Percentiles rank a stretch among this genome's conserved stretches.
Evolutionary conservation across 2,113 vertebrate species (phyloP).

Genomic region (Entomyzon cyanotis): DNA sequence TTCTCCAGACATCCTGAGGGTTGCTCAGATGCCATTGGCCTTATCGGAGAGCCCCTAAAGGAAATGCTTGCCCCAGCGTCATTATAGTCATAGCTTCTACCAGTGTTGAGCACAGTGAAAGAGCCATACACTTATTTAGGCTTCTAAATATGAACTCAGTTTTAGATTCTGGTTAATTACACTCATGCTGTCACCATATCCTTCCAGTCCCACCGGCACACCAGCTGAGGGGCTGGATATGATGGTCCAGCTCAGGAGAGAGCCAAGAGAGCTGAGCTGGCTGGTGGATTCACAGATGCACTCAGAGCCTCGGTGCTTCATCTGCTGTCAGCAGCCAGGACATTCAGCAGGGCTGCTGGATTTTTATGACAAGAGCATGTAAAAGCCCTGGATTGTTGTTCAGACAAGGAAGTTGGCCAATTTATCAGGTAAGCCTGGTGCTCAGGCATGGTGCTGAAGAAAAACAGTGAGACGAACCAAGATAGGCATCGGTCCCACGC

Average conservation of each 20-base stretch:
- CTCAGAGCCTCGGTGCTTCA: neutral
- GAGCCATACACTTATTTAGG: neutral
- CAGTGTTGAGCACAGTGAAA: neutral
- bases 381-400: neutral
- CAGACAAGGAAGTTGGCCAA: neutral
- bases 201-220: neutral
- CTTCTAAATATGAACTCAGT: neutral
- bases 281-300: fast-evolving
- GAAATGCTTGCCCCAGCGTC: neutral
- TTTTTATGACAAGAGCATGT: neutral
- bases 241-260: neutral
- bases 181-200: neutral
- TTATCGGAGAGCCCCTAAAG: neutral
- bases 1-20: neutral
- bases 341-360: neutral
- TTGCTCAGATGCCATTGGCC: neutral
- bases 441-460: neutral
- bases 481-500: neutral
- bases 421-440: neutral
- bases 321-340: neutral
- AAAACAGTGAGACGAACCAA: neutral
- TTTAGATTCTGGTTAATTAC: neutral
- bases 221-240: neutral
- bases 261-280: neutral
- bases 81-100: neutral